Evolutionary conservation across 2,113 vertebrate species (phyloP).

Genomic region (Oriolus oriolus): DNA sequence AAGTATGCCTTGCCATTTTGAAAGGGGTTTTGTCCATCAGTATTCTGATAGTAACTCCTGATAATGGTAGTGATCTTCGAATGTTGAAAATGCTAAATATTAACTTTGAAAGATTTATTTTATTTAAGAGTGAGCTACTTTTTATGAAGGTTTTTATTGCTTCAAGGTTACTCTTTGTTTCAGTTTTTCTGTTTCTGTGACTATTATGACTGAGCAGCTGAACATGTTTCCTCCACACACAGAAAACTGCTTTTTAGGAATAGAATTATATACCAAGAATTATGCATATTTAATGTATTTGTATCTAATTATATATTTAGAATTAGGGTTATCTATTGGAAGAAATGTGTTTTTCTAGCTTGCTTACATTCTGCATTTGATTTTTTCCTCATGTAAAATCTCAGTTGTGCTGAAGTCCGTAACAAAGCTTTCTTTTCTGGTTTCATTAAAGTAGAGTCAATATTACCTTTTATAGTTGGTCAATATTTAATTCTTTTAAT

Average conservation of each 20-base stretch:
- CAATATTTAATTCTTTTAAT: not conserved
- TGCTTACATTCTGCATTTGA: not conserved
- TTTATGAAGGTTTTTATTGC: not conserved
- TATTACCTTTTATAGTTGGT: not conserved
- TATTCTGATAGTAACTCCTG: slow-evolving; percentile 27
- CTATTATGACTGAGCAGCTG: not conserved
- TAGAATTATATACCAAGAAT: not conserved
- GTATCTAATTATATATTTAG: not conserved
- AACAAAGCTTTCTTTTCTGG: not conserved
- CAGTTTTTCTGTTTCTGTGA: not conserved
- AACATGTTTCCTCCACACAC: not conserved
- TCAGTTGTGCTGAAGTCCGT: not conserved
- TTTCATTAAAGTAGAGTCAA: not conserved
- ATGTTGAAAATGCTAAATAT: not conserved
- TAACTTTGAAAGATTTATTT: not conserved
- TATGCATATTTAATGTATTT: not conserved
- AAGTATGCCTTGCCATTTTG: not conserved
- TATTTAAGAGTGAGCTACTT: not conserved
- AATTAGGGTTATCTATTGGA: not conserved
- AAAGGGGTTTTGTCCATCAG: slow-evolving; percentile 28
- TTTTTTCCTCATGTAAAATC: not conserved
- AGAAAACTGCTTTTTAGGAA: not conserved
- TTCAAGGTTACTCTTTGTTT: not conserved
- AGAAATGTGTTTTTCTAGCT: not conserved
- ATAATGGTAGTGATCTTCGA: not conserved